Percentiles rank a stretch among this genome's conserved stretches.
These are phyloP conservation scores for Buphagus erythrorhynchus DNA, from an alignment of 2,797 vertebrate genomes.

Conservation along the genomic window DNA sequence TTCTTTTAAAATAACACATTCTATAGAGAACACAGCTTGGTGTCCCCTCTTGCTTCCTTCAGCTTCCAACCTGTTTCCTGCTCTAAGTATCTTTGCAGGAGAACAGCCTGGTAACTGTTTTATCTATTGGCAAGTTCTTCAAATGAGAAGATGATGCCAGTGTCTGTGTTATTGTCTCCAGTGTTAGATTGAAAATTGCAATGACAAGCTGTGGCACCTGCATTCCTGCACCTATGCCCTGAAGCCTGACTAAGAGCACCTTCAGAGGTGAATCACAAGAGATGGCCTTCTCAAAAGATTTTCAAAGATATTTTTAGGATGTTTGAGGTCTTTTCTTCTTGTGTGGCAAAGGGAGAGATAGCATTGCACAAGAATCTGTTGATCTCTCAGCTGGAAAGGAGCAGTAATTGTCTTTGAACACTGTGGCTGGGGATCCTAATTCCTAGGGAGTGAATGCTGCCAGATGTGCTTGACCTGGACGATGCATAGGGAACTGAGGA, in stretches of 20 bases:
- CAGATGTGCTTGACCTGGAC: slow-evolving; percentile 6
- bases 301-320: neutral
- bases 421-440: neutral
- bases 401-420: slow-evolving; percentile 1
- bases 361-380: neutral
- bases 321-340: neutral
- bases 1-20: neutral
- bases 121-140: neutral
- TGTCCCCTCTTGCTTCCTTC: neutral
- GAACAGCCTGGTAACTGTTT: neutral
- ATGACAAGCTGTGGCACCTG: neutral
- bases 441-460: neutral
- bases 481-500: neutral
- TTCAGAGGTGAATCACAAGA: neutral
- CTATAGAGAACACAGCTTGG: neutral
- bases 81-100: neutral
- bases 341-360: neutral
- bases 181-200: neutral
- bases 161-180: neutral
- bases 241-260: neutral
- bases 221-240: neutral
- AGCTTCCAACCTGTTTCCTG: neutral
- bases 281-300: neutral
- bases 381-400: slow-evolving; percentile 4
- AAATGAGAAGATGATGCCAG: neutral